Conservation (phyloP, 2,888 invertebrate species). For the Eilema griseolum region DNA sequence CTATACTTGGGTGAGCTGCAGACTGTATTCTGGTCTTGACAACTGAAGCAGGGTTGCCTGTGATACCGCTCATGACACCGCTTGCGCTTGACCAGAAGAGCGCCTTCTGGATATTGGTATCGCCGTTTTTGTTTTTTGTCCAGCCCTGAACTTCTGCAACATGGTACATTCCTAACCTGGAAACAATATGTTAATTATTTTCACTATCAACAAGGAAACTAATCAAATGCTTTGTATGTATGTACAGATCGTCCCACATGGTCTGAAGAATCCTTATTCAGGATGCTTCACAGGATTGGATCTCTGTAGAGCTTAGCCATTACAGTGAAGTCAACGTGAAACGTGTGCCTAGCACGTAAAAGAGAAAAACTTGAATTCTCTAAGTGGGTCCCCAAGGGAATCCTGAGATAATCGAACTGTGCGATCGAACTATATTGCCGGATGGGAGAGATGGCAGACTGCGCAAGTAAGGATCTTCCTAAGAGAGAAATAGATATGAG, state of each 20-base stretch:
- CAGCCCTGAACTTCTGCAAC: slow-evolving; percentile 87
- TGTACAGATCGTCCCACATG: too few species aligned
- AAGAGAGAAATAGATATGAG: too few species aligned
- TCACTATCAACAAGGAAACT: too few species aligned
- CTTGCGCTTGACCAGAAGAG: slow-evolving; percentile 82
- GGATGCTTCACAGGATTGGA: neutral
- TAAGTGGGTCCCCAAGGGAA: neutral
- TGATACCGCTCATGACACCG: slow-evolving; percentile 89
- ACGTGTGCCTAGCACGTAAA: too few species aligned
- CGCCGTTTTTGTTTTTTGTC: slow-evolving; percentile 75
- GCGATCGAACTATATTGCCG: too few species aligned
- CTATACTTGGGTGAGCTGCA: slow-evolving; percentile 90
- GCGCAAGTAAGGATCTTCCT: too few species aligned
- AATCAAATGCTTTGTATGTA: too few species aligned
- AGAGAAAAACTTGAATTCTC: too few species aligned
- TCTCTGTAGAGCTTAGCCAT: neutral
- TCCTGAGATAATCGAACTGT: too few species aligned
- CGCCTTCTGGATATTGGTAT: slow-evolving; percentile 70
- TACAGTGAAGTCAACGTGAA: neutral
- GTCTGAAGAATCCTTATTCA: too few species aligned
- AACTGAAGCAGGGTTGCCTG: slow-evolving; percentile 92
- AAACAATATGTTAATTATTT: slow-evolving; percentile 7
- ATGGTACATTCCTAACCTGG: slow-evolving; percentile 89
- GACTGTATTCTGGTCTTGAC: slow-evolving; percentile 94
- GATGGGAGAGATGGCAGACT: too few species aligned